Percentiles rank a stretch among this genome's conserved stretches.
These are phyloP conservation scores for Sclerurus mexicanus DNA, from an alignment of 2,113 vertebrate genomes.

Conservation along the genomic window DNA sequence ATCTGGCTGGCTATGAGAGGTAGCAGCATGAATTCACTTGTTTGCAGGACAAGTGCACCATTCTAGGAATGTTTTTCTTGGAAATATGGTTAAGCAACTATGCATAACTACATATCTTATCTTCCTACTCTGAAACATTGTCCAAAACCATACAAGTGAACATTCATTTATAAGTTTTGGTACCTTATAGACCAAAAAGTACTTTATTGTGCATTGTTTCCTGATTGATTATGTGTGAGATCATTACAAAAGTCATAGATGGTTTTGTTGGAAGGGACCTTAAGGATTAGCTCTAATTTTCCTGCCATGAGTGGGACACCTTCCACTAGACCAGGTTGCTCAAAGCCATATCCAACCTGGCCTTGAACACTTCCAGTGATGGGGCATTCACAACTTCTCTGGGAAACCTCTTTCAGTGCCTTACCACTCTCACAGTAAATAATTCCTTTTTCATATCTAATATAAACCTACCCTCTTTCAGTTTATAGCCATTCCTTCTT, in stretches of 20 bases:
- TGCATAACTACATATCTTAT: background rate
- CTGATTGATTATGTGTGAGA: background rate
- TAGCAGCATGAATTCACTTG: background rate
- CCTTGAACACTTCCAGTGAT: background rate
- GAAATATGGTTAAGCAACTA: background rate
- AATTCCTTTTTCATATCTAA: background rate
- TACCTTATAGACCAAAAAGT: background rate
- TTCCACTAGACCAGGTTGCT: background rate
- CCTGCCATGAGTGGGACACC: background rate
- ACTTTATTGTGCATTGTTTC: background rate
- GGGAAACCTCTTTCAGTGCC: background rate
- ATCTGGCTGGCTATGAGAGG: background rate
- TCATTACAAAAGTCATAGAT: background rate
- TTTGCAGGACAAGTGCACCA: background rate
- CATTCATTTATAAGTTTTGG: background rate
- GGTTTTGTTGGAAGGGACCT: background rate
- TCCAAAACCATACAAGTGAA: background rate
- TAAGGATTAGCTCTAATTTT: background rate
- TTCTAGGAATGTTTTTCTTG: background rate
- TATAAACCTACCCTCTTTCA: background rate
- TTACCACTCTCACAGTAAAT: background rate
- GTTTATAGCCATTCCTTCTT: background rate
- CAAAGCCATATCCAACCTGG: background rate
- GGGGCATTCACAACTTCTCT: background rate
- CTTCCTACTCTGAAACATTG: background rate